These are phyloP conservation scores for Lycodopsis pacificus DNA, from an alignment of 2,797 vertebrate genomes.

Conservation along the genomic window DNA sequence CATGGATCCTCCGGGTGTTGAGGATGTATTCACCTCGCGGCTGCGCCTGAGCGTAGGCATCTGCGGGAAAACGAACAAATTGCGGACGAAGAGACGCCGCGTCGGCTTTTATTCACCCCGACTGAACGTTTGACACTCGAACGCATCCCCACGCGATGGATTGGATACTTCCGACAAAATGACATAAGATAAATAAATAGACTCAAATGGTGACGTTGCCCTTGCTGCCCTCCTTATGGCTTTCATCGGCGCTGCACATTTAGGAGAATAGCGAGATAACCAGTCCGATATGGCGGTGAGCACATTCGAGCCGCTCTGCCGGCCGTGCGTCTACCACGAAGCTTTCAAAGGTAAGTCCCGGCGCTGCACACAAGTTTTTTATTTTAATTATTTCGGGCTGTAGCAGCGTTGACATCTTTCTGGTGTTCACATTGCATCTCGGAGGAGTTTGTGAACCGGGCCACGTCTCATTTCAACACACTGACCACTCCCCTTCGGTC, in stretches of 20 bases:
- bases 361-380: background rate
- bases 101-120: background rate
- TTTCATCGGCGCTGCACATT: slow-evolving; percentile 3
- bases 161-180: slow-evolving; percentile 22
- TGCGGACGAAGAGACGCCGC: background rate
- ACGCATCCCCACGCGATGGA: slow-evolving; percentile 28
- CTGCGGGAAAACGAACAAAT: slow-evolving; percentile 8
- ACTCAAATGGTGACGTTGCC: background rate
- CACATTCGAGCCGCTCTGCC: slow-evolving; percentile 82
- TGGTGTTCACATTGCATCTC: background rate
- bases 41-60: slow-evolving; percentile 20
- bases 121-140: slow-evolving; percentile 33
- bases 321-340: slow-evolving; percentile 80
- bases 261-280: slow-evolving; percentile 20
- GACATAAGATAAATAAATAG: slow-evolving; percentile 13
- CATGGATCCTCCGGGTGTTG: slow-evolving; percentile 4
- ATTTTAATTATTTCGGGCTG: background rate
- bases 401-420: background rate
- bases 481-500: slow-evolving; percentile 53
- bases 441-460: background rate
- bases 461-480: slow-evolving; percentile 9
- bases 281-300: slow-evolving; percentile 80
- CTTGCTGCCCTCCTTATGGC: slow-evolving; percentile 33
- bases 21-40: background rate
- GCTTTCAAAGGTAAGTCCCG: slow-evolving; percentile 83